phyloP scores from a whole-genome alignment of 2,113 vertebrate species.

The Balaenoptera acutorostrata region DNA sequence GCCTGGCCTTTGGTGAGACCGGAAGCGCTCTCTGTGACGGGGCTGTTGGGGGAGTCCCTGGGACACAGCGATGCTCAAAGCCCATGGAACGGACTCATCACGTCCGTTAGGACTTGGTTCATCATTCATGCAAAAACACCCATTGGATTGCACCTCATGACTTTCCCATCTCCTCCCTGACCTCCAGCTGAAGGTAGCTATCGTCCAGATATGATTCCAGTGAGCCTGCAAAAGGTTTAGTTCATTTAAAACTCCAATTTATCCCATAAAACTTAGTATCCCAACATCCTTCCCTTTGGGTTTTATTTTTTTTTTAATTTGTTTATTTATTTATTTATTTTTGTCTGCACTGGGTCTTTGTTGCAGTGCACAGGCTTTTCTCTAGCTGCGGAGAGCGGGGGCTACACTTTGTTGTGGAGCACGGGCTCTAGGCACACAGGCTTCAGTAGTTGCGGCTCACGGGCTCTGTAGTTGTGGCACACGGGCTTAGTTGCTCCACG shows the following conservation, averaged over 20 bases:
- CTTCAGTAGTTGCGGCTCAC: too few species aligned
- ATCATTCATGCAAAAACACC: background rate
- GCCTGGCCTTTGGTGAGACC: background rate
- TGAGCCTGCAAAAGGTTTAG: background rate
- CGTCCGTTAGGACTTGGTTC: background rate
- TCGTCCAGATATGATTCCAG: background rate
- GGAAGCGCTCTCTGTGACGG: accelerated
- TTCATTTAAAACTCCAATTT: background rate
- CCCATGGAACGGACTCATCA: accelerated
- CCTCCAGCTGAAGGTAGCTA: background rate
- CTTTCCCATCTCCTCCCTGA: background rate
- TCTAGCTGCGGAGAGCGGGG: too few species aligned
- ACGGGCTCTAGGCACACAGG: too few species aligned
- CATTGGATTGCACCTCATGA: background rate
- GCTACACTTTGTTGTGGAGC: too few species aligned
- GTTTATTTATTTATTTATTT: too few species aligned
- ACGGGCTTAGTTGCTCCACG: too few species aligned
- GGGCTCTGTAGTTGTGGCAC: too few species aligned
- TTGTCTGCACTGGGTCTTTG: too few species aligned
- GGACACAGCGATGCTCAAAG: background rate
- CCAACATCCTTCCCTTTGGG: background rate
- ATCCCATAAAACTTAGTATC: background rate
- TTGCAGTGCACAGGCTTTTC: too few species aligned
- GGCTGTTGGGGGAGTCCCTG: background rate
- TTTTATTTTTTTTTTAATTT: background rate